These are phyloP conservation scores for Pseudococcus jackbeardsleyi DNA, from an alignment of 2,888 invertebrate genomes.

Conservation along the genomic window DNA sequence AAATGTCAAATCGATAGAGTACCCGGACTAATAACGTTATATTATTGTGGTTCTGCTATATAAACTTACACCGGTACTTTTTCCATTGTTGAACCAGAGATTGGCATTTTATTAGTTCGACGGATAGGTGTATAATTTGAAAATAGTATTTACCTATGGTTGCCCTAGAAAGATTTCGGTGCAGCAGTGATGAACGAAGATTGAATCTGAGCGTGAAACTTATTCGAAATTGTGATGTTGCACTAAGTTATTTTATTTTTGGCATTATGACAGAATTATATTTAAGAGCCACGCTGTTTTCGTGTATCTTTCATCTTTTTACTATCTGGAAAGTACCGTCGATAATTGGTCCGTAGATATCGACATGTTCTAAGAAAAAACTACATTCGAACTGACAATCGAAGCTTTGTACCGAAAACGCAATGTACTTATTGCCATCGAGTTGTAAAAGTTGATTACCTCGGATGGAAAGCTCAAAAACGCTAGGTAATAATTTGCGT, in stretches of 20 bases:
- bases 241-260: conserved; percentile 44
- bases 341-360: conserved; percentile 11
- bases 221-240: conserved; percentile 45
- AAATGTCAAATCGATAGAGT: conserved; percentile 37
- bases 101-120: neutral
- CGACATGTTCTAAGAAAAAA: neutral
- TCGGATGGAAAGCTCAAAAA: neutral
- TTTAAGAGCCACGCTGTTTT: conserved; percentile 47
- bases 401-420: too few relatives aligned
- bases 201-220: conserved; percentile 23
- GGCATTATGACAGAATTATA: conserved; percentile 53
- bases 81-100: neutral
- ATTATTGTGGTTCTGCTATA: neutral
- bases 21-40: neutral
- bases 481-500: neutral
- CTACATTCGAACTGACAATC: too few relatives aligned
- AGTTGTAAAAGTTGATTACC: neutral
- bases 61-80: conserved; percentile 3
- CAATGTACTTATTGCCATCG: neutral
- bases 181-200: neutral
- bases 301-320: conserved; percentile 41
- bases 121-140: neutral
- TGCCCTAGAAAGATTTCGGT: neutral
- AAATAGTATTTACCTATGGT: neutral
- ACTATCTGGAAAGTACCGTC: conserved; percentile 29